Conservation (phyloP, 2,797 vertebrate species). For the Semotilus atromaculatus region DNA sequence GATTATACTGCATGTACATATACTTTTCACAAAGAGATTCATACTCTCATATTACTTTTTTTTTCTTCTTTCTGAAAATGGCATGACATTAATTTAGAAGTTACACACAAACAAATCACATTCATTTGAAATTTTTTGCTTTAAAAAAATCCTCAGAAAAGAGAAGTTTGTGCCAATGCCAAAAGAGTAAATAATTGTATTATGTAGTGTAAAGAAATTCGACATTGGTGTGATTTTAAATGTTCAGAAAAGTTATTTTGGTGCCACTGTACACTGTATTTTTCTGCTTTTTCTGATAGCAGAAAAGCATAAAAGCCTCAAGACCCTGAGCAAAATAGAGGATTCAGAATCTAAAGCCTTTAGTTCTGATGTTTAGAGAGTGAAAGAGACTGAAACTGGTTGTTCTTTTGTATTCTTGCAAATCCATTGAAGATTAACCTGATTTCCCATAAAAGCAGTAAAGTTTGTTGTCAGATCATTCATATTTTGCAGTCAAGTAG, state of each 20-base stretch:
- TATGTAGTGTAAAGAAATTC: neutral
- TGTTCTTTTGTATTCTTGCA: conserved; percentile 12
- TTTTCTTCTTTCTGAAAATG: no score
- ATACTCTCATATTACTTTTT: no score
- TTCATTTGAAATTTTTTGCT: neutral
- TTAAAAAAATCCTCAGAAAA: no score
- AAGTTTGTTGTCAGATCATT: conserved; percentile 27
- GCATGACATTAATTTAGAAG: neutral
- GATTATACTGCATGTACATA: no score
- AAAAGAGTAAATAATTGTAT: neutral
- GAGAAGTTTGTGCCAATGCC: neutral
- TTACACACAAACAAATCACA: neutral
- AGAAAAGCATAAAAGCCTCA: neutral
- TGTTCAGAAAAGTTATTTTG: neutral
- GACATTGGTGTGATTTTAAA: neutral
- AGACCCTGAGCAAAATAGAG: conserved; percentile 2
- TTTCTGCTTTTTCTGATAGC: neutral
- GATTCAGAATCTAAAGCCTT: conserved; percentile 11
- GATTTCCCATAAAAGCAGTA: conserved; percentile 6
- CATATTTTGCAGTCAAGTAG: conserved; percentile 20
- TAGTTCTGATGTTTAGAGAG: conserved; percentile 33
- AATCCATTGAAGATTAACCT: conserved; percentile 13
- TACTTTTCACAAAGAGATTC: neutral
- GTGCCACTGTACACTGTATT: neutral
- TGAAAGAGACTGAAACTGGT: neutral